Evolutionary conservation across 64 coral and sea anemone species (phyloP), one percentile per base, ranked within the genome.

Genomic region (Porites lutea): DNA sequence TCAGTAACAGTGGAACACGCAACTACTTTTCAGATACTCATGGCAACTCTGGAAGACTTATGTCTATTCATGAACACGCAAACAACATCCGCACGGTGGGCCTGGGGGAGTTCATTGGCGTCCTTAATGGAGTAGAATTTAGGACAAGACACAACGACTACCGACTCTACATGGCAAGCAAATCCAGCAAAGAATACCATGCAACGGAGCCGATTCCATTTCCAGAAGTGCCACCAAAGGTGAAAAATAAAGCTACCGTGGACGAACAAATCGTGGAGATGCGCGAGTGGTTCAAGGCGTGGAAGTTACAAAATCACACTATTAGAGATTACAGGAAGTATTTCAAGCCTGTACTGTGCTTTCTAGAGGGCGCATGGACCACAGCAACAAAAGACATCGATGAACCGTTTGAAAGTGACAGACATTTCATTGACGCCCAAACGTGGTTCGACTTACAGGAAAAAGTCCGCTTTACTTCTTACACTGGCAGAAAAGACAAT

Each of bases 131-230:
- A 59, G 93, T 95, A 19, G 93, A 95, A 72, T 95, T 95, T 74
- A 89, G 93, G 20, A 95, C 93, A 21, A 89, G 93, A 57, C 93
- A 95, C 53, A 95, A 95, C 57, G 93, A 95, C 73, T 95, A 95
- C 55, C 93, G 93, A 48, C 81, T 95, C 21, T 86, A 79, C 88
- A 90, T 86, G 88, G 70, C 93, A 4, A 71, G 22, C 62, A 75
- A 23, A 52, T 71, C 46, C 3, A 86, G 78, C 13, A 69, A n/a
- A 58, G 93, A 90, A 9, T 87, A 78, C 51, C 88, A 90, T 48
- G 79, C 37, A 53, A 86, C 61, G 7, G 88, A 95, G 51, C 74
- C 90, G 9, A 86, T 95, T 65, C 93, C 88, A 10, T 95, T 95
- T 63, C 93, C 93, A 77, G 80, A 90, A 12, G 93, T 95, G 4